Percentiles rank a stretch among this genome's conserved stretches.
These are phyloP conservation scores for Batillaria attramentaria DNA, from an alignment of 1,140 invertebrate species.

Conservation along the genomic window DNA sequence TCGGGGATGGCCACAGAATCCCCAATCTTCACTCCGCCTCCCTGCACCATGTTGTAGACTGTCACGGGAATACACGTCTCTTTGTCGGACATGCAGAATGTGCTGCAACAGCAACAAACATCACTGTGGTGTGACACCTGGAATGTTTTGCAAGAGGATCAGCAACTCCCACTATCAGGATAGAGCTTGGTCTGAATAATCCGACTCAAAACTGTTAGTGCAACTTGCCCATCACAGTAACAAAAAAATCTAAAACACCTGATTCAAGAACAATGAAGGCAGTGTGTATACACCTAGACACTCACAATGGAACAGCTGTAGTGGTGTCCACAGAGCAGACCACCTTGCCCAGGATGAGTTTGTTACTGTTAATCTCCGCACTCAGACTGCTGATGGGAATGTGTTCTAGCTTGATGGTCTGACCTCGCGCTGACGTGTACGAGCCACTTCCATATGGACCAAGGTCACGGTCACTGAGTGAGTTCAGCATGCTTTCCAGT, in stretches of 20 bases:
- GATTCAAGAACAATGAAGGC: too few species aligned
- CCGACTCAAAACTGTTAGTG: too few species aligned
- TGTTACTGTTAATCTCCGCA: slow-evolving; percentile 78
- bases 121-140: too few species aligned
- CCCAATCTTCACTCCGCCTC: slow-evolving; percentile 86
- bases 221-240: too few species aligned
- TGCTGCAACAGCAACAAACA: slow-evolving; percentile 75
- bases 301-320: slow-evolving; percentile 85
- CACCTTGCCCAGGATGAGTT: slow-evolving; percentile 85
- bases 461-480: slow-evolving; percentile 66
- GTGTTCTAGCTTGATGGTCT: slow-evolving; percentile 75
- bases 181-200: too few species aligned
- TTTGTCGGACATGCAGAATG: slow-evolving; percentile 86
- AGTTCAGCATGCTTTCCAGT: slow-evolving; percentile 55
- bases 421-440: slow-evolving; percentile 73
- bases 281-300: too few species aligned
- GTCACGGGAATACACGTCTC: slow-evolving; percentile 82
- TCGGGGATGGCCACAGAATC: slow-evolving; percentile 87
- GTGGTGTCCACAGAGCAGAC: slow-evolving; percentile 84
- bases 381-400: slow-evolving; percentile 74
- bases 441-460: slow-evolving; percentile 78
- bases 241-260: too few species aligned
- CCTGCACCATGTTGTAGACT: slow-evolving; percentile 87
- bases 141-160: too few species aligned
- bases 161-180: too few species aligned